Evolutionary conservation across 1,140 invertebrate species (phyloP), one percentile per base, ranked within the genome.

Genomic region (Drosophila hydei): DNA sequence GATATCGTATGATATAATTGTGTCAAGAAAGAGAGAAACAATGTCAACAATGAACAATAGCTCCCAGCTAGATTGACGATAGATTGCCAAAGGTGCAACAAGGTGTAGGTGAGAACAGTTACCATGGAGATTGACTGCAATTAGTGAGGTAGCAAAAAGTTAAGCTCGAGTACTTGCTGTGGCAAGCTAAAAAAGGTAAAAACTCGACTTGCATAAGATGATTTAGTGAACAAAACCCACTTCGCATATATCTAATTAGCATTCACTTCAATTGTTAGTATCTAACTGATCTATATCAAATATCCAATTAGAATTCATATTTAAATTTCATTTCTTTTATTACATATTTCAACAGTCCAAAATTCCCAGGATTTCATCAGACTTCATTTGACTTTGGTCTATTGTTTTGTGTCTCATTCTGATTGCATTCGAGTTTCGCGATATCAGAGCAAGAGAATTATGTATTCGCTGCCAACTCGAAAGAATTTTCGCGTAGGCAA

Each of bases 21-120:
- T 79, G 75, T 83, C 75, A 84, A 84, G 48, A 72, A 68, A 84
- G 54, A 72, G 68, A 72, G 75, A 83, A 79, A 83, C 79, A 83
- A 84, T 84, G 79, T 83, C 75, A 83, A 83, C 79, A 83, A 83
- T 79, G 72, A 58, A 75, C 72, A 73, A 78, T 60, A 42, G 38
- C 38, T 40, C n/a, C 36, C 36, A 38, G 33, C 11, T 65, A 67
- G 63, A 59, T 52, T 54, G 45, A 21, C 63, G 54, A 51, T 45
- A 51, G 59, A 40, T 25, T 9, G 7, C 23, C 12, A 21, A 5
- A 38, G 30, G 8, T 45, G 2, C 21, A 23, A 4, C 21, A 2
- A 23, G 21, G 21, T 23, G 27, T 30, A 30, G 9, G 9, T 11
- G 30, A 8, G 21, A 51, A 9, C 18, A 4, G 18, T 45, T 45